Base-by-base conservation (phyloP, 2,888 invertebrate species). In the Oscheius myriophilus region DNA sequence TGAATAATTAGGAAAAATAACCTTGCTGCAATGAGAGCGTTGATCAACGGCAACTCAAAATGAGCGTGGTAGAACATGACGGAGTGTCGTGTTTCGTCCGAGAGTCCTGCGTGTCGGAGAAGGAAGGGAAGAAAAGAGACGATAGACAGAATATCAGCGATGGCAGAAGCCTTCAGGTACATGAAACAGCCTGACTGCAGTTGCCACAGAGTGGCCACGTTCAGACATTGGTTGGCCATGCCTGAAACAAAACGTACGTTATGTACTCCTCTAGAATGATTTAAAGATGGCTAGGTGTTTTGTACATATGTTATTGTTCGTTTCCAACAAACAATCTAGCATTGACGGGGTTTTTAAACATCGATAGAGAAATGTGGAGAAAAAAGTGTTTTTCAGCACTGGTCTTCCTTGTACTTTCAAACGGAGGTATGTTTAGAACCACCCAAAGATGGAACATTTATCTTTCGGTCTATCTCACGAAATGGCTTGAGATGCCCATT, bases 121-220 rank as follows among this genome's bases (percentile, higher is more conserved):
- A 82, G 68, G 66, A 84, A 84, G 9, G 84, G 84, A 68, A 92
- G 90, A 74, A 91, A 91, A 82, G 92, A 91, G 45, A 91, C 85
- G 78, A 92, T 91, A 18, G 92, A 92, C 84, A 92, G 87, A 52
- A 92, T 89, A 49, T 92, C 92, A 4, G 92, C 92, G 2, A 91
- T 90, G 21, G 92, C 92, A 83, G 92, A 91, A 64, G 92, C 92
- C 91, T 80, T 82, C 16, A 84, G 71, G 64, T 83, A 84, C 18
- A 81, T 70, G 65, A 83, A 84, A 57, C 81, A 80, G 16, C 75
- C 75, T 11, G 81, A 69, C 33, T 77, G 75, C 26, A 84, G 69
- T 59, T 87, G 67, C 67, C 84, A 51, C 78, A 87, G 70, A 61
- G 84, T 77, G 79, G 86, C 82, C 74, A 87, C 72, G 79, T 84